Evolutionary conservation across 2,888 invertebrate genomes (phyloP).

Genomic region (Tethea ocularis): DNA sequence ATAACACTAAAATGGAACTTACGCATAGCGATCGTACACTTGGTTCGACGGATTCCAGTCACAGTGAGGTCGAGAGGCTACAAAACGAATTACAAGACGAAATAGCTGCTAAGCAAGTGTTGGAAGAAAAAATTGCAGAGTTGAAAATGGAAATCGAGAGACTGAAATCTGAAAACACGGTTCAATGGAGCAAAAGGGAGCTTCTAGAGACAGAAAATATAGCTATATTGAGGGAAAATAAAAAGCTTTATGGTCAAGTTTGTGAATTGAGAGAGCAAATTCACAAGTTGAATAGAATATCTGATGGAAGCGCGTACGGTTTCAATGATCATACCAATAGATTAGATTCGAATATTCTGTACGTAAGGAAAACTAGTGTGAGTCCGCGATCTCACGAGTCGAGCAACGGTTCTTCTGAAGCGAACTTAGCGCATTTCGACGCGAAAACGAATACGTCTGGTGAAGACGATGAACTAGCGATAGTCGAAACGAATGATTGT

Average conservation of each 20-base stretch:
- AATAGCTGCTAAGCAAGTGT: slow-evolving; percentile 73
- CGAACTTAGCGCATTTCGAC: slow-evolving; percentile 65
- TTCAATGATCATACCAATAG: slow-evolving; percentile 46
- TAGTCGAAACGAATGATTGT: slow-evolving; percentile 63
- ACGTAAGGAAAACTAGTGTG: slow-evolving; percentile 67
- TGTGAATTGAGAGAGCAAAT: slow-evolving; percentile 77
- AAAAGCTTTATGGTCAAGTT: slow-evolving; percentile 86
- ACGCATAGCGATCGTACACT: slow-evolving; percentile 70
- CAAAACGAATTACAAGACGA: slow-evolving; percentile 79
- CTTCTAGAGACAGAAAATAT: slow-evolving; percentile 95
- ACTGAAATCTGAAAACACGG: slow-evolving; percentile 95
- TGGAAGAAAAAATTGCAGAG: slow-evolving; percentile 75
- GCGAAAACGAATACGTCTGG: slow-evolving; percentile 74
- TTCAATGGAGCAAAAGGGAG: slow-evolving; percentile 97
- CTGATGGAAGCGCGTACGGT: slow-evolving; percentile 68
- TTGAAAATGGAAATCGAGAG: slow-evolving; percentile 88
- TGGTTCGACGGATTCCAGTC: slow-evolving; percentile 76
- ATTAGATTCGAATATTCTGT: slow-evolving; percentile 69
- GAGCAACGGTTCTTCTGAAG: slow-evolving; percentile 75
- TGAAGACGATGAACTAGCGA: slow-evolving; percentile 76
- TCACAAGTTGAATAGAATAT: slow-evolving; percentile 75
- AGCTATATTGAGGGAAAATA: slow-evolving; percentile 94
- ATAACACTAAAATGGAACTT: slow-evolving; percentile 68
- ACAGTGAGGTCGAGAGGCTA: slow-evolving; percentile 73
- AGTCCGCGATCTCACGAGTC: slow-evolving; percentile 76